Evolutionary conservation across 2,113 vertebrate genomes (phyloP).

Genomic region (Anolis carolinensis): DNA sequence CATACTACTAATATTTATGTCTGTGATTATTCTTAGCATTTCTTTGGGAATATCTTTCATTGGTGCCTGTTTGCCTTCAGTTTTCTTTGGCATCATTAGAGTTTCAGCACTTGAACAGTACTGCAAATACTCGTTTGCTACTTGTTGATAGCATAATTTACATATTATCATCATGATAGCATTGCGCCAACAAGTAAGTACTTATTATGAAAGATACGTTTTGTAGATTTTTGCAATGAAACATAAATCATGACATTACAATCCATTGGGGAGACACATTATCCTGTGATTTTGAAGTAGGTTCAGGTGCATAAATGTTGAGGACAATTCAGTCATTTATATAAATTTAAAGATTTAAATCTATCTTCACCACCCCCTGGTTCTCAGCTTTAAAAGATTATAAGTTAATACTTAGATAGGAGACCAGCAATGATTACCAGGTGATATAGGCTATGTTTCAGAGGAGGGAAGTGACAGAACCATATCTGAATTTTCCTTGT

Average conservation of each 20-base stretch:
- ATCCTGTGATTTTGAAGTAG: not conserved
- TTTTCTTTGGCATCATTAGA: not conserved
- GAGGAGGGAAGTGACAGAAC: too few relatives aligned
- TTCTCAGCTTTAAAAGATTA: not conserved
- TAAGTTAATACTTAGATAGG: too few relatives aligned
- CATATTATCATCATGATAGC: not conserved
- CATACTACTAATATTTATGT: not conserved
- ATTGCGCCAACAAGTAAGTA: not conserved
- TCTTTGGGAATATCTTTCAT: not conserved
- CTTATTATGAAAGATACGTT: not conserved
- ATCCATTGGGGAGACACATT: not conserved
- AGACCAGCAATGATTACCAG: too few relatives aligned
- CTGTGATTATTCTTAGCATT: slow-evolving; percentile 9
- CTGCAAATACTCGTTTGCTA: not conserved
- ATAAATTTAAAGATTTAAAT: not conserved
- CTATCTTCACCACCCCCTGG: too few relatives aligned
- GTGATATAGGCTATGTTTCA: too few relatives aligned
- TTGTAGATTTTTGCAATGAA: not conserved
- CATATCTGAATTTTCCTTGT: too few relatives aligned
- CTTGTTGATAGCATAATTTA: not conserved
- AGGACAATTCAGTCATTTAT: not conserved
- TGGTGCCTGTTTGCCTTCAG: not conserved
- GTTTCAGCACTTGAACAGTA: not conserved
- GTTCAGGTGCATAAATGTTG: not conserved
- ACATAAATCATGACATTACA: not conserved